Evolutionary conservation across 2,113 vertebrate genomes (phyloP).

Genomic region (Machaerirhynchus nigripectus): DNA sequence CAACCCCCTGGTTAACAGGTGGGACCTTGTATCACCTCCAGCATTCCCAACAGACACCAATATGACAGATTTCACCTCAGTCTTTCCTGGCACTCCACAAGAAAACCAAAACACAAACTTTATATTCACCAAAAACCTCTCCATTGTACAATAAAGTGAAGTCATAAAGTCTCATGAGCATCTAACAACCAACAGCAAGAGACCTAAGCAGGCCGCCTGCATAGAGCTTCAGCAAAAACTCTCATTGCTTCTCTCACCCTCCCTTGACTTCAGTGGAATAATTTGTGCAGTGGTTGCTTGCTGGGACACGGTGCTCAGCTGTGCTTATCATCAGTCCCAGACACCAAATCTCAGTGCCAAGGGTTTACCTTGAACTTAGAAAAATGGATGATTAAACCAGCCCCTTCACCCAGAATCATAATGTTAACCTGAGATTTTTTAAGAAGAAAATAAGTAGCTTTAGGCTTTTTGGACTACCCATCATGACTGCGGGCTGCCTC

Average conservation of each 20-base stretch:
- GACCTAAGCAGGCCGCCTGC: not conserved
- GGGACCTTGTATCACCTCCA: not conserved
- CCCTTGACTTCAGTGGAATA: not conserved
- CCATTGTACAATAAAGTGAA: not conserved
- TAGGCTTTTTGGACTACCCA: not conserved
- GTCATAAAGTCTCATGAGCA: not conserved
- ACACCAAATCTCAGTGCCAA: not conserved
- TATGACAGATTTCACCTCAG: not conserved
- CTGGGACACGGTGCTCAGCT: not conserved
- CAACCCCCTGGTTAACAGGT: fast-evolving
- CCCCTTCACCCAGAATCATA: not conserved
- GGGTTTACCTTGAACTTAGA: not conserved
- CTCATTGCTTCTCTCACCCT: not conserved
- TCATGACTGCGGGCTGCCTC: not conserved
- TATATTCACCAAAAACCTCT: not conserved
- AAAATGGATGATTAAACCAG: not conserved
- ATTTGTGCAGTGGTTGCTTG: not conserved
- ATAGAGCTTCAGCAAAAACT: not conserved
- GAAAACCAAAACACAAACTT: not conserved
- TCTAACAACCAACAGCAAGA: not conserved
- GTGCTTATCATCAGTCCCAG: not conserved
- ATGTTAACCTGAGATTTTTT: not conserved
- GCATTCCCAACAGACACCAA: not conserved
- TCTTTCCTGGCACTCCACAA: not conserved
- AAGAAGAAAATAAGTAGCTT: not conserved